Conservation (phyloP, 2,113 vertebrate genomes). For the Lamprologus speciosus region DNA sequence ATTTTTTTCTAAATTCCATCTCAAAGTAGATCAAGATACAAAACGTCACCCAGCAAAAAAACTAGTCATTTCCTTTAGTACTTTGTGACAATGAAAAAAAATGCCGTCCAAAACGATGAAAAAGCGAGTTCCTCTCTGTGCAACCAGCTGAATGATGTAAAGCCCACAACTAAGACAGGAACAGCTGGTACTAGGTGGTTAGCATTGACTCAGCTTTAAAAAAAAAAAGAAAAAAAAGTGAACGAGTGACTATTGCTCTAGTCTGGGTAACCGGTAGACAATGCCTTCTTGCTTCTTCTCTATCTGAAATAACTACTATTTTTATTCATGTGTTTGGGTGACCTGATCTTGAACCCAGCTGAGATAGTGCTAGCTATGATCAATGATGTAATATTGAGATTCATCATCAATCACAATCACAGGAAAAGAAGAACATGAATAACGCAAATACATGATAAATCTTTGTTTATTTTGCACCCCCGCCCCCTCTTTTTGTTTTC, state of each 20-base stretch:
- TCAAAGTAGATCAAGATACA: background rate
- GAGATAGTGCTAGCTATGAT: background rate
- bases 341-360: background rate
- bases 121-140: background rate
- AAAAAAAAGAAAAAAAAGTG: background rate
- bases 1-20: background rate
- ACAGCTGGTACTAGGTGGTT: background rate
- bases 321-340: background rate
- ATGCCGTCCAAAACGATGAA: background rate
- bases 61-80: background rate
- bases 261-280: background rate
- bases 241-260: background rate
- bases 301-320: background rate
- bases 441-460: background rate
- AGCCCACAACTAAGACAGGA: background rate
- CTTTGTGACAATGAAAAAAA: background rate
- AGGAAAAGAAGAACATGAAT: background rate
- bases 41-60: background rate
- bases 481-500: background rate
- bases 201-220: background rate
- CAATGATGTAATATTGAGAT: background rate
- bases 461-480: background rate
- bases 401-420: background rate
- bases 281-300: background rate
- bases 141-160: background rate